phyloP scores from a whole-genome alignment of 2,888 invertebrate genomes.

The Athrips mouffetella region DNA sequence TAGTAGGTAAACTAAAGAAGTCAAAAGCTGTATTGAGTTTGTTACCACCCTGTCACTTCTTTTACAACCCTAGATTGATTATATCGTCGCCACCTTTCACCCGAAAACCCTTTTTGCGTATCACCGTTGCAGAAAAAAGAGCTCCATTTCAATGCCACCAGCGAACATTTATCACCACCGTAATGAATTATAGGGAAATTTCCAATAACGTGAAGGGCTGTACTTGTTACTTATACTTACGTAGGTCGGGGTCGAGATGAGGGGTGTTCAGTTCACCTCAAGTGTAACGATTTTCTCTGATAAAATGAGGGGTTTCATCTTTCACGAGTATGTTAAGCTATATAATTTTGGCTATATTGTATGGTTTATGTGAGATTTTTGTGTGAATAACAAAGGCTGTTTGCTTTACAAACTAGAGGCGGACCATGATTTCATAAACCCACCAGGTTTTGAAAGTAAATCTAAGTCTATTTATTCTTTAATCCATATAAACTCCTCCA shows the following conservation, averaged over 20 bases:
- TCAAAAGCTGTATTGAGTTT: neutral
- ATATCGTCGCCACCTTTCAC: conserved; percentile 68
- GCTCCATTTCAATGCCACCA: conserved; percentile 63
- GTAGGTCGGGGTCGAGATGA: neutral
- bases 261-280: neutral
- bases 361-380: too few species aligned
- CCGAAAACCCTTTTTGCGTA: conserved; percentile 75
- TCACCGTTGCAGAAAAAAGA: conserved; percentile 74
- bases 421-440: neutral
- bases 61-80: conserved; percentile 69
- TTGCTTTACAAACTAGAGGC: neutral
- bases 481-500: too few species aligned
- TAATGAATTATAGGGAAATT: conserved; percentile 73
- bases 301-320: neutral
- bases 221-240: neutral
- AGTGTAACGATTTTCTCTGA: conserved; percentile 7
- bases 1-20: neutral
- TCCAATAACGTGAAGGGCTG: conserved; percentile 54
- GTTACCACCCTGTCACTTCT: conserved; percentile 18
- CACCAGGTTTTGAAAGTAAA: neutral
- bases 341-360: too few species aligned
- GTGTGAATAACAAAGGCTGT: too few species aligned
- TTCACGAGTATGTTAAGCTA: too few species aligned
- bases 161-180: conserved; percentile 72
- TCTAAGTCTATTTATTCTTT: too few species aligned